Evolutionary conservation across 2,113 vertebrate genomes (phyloP), one percentile per base, ranked within the genome.

Genomic region (Euleptes europaea): DNA sequence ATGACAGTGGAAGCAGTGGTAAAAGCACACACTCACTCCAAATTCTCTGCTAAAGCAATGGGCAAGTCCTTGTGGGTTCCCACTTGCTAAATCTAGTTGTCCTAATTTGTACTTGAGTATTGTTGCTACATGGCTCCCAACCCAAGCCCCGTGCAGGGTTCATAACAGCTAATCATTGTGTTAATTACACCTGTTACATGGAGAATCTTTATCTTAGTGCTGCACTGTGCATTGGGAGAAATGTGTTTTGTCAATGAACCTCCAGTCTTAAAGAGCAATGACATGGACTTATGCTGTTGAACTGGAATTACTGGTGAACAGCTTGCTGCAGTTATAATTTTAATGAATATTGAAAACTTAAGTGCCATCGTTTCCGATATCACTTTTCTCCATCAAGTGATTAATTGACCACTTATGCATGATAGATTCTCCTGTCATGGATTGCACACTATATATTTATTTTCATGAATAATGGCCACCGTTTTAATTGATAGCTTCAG

Each of bases 401-500:
- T 96, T 95, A 95, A 94, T 93, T 95, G 94, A 93, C 91, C 91
- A 92, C 88, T 95, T 95, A 95, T 84, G 91, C 82, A 94, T 95
- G 94, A 94, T 93, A 88, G 88, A 94, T 94, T 95, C 89, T 88
- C 81, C 91, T 96, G 86, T 92, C 88, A 91, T 92, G 84, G 94
- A 90, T 90, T 95, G 84, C 89, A 93, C 85, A 87, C 86, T 90
- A 92, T 96, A 87, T 90, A 94, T 96, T 94, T 95, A 89, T 93
- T 95, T 95, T 93, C 94, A 92, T 94, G 93, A 95, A 92, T 95
- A 94, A 94, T 93, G 87, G 86, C 85, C 70, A 92, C 90, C 44
- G 89, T 87, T 92, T 95, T 96, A 96, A 96, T 95, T 96, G 94
- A 96, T 96, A 90, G 91, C 82, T 95, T 95, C 88, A 94, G 93